phyloP scores from a whole-genome alignment of 2,888 invertebrate genomes.

The Leptopilina myrica region DNA sequence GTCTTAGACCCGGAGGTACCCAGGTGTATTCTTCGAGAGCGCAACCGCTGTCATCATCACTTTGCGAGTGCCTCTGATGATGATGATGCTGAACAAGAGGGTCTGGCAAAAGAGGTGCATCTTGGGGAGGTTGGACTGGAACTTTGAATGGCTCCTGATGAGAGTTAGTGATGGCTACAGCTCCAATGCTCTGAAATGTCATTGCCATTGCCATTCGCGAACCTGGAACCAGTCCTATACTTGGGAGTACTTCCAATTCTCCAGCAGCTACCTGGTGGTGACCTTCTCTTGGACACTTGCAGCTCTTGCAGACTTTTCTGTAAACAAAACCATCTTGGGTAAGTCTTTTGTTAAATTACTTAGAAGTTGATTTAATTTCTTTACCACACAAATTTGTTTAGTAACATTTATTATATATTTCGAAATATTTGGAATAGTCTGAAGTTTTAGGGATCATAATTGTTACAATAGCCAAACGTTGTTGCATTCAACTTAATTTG shows the following conservation, averaged over 20 bases:
- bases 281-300: conserved; percentile 82
- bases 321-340: conserved; percentile 72
- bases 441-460: no score
- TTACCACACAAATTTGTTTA: no score
- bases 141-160: conserved; percentile 74
- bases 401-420: no score
- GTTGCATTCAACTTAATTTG: no score
- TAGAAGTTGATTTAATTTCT: neutral
- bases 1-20: conserved; percentile 97
- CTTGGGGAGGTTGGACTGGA: conserved; percentile 70
- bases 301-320: conserved; percentile 91
- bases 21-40: conserved; percentile 98
- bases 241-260: conserved; percentile 68
- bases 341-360: neutral
- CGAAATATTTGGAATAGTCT: no score
- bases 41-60: conserved; percentile 98
- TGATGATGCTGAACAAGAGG: conserved; percentile 77
- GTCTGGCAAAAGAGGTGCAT: conserved; percentile 67
- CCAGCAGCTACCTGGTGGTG: conserved; percentile 73
- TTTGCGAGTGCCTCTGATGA: conserved; percentile 92
- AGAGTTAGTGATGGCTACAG: conserved; percentile 74
- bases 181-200: conserved; percentile 72
- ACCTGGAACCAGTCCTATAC: conserved; percentile 66
- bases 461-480: no score
- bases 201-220: conserved; percentile 74